Evolutionary conservation across 2,888 invertebrate species (phyloP).

Genomic region (Epistrophe eligans): DNA sequence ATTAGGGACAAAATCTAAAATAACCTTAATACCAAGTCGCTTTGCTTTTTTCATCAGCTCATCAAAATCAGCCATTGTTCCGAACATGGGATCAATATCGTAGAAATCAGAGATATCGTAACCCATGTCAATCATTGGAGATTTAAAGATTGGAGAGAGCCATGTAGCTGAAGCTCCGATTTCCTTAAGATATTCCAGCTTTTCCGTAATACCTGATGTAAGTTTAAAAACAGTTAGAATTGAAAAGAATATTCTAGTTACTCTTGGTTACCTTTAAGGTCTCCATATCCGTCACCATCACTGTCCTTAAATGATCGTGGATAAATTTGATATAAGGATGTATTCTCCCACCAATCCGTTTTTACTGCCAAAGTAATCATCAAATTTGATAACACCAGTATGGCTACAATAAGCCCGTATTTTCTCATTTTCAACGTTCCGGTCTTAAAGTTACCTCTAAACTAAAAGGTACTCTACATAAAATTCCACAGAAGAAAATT

Average conservation of each 20-base stretch:
- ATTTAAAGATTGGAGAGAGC: constrained; percentile 90
- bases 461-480: background rate
- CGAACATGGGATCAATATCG: constrained; percentile 87
- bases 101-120: constrained; percentile 90
- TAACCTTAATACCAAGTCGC: constrained; percentile 85
- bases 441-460: background rate
- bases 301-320: constrained; percentile 93
- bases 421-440: background rate
- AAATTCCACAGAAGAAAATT: too few species aligned
- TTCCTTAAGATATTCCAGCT: constrained; percentile 87
- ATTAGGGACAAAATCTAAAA: constrained; percentile 88
- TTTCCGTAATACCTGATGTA: constrained; percentile 87
- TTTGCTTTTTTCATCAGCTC: constrained; percentile 85
- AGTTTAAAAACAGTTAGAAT: too few species aligned
- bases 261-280: constrained; percentile 87
- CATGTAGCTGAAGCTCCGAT: constrained; percentile 88
- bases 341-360: constrained; percentile 92
- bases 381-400: background rate
- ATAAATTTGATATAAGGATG: constrained; percentile 93
- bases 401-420: background rate
- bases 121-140: constrained; percentile 91
- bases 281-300: constrained; percentile 92
- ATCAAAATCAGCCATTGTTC: constrained; percentile 88
- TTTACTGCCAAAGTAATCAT: constrained; percentile 39
- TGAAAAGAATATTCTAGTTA: too few species aligned